Base-by-base conservation (phyloP, 2,113 vertebrate species). In the Melanerpes formicivorus region DNA sequence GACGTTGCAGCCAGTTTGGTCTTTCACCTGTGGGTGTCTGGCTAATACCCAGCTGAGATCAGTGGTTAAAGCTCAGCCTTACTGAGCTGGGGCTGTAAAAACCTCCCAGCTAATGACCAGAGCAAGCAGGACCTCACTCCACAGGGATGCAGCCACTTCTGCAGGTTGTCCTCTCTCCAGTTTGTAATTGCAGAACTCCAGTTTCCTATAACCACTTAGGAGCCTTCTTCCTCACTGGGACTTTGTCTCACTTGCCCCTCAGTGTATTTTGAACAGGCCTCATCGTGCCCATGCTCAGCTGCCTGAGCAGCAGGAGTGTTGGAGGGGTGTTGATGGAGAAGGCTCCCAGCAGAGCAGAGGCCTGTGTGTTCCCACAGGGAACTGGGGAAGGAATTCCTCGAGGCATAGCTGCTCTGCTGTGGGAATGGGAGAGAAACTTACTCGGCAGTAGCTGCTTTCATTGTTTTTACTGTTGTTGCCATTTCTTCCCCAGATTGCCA, bases 401-500 rank as follows among this genome's bases (percentile, higher is more conserved):
- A 63, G 66, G 63, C 30, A 12, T 37, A 94, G 60, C 11, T 19
- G 1, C 27, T 86, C 32, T 84, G 6, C 9, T 14, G 1, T 14
- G 70, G 72, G 60, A 70, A 11, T 14, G 73, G 72, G 60, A 70
- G 14, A 59, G 21, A 40, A 77, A 21, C 44, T 44, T 52, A 30
- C 42, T 78, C 6, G 11, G 3, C 11, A 10, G 5, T 29, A 19
- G 10, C 10, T 30, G 10, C 5, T 50, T 23, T 59, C 37, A 10
- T 34, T 58, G 4, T 40, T 26, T 11, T 70, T 25, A 9, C n/a
- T 19, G 21, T 9, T 29, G 10, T 72, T 66, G 3, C 19, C 42
- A 44, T 76, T 75, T 79, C 82, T 21, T 69, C 83, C 42, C 46
- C 89, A 99, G 99, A 99, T 99, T 95, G 98, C 99, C 58, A 99